These are phyloP conservation scores for Caloenas nicobarica DNA, from an alignment of 2,113 vertebrate genomes.

Conservation along the genomic window DNA sequence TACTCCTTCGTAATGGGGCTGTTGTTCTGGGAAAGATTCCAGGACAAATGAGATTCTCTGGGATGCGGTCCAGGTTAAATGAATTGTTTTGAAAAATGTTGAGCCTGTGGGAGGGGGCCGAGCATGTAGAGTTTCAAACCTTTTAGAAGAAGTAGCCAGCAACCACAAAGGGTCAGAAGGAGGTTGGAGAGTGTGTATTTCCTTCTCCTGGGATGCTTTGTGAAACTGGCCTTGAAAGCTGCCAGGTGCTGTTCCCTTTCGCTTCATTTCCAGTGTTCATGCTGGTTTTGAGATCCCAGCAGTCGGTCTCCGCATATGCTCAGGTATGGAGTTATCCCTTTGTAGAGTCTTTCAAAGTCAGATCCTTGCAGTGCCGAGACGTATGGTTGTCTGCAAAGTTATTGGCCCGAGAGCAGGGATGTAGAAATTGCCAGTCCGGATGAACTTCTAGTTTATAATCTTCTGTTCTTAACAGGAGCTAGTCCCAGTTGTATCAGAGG, in stretches of 20 bases:
- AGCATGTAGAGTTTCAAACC: background rate
- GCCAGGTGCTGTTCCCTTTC: background rate
- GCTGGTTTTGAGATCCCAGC: background rate
- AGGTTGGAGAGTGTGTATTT: background rate
- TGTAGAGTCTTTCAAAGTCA: background rate
- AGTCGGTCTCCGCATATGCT: accelerated
- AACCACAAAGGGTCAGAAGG: conserved; percentile 16
- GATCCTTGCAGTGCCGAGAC: background rate
- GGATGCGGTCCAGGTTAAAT: conserved; percentile 56
- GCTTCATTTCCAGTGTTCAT: background rate
- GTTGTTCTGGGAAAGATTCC: conserved; percentile 69
- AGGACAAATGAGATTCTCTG: conserved; percentile 72
- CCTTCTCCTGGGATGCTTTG: conserved; percentile 13
- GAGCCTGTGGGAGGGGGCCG: background rate
- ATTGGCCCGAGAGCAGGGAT: background rate
- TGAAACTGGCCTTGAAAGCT: background rate
- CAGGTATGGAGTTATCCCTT: background rate
- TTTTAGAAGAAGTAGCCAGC: conserved; percentile 42
- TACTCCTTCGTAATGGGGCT: conserved; percentile 61
- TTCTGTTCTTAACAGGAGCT: conserved; percentile 11
- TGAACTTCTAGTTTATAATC: background rate
- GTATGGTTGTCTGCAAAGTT: background rate
- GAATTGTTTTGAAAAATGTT: conserved; percentile 61
- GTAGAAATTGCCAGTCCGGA: background rate
- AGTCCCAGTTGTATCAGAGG: background rate